phyloP scores from a whole-genome alignment of 2,888 invertebrate genomes.

The Synanthedon tipuliformis region DNA sequence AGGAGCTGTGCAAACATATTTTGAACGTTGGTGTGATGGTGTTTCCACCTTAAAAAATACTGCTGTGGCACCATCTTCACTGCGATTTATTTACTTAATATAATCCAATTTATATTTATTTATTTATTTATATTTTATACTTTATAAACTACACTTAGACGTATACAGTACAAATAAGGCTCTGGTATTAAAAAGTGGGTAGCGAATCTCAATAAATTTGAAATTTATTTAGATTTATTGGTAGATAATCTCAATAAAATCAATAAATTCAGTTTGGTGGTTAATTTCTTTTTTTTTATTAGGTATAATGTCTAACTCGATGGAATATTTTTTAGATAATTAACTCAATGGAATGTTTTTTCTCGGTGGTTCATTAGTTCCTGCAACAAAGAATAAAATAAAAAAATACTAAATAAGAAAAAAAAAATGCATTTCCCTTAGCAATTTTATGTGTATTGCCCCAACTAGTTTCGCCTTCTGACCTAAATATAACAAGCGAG shows the following conservation, averaged over 20 bases:
- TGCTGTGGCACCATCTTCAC: slow-evolving; percentile 83
- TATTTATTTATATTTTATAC: not conserved
- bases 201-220: slow-evolving; percentile 1
- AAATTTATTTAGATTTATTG: not conserved
- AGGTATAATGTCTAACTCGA: too few species aligned
- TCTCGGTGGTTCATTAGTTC: slow-evolving; percentile 21
- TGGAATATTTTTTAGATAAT: too few species aligned
- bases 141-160: slow-evolving; percentile 11
- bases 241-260: slow-evolving; percentile 1
- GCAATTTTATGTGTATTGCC: too few species aligned
- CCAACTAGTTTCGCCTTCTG: too few species aligned
- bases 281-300: slow-evolving; percentile 16
- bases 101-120: not conserved
- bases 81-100: not conserved
- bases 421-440: too few species aligned
- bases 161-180: slow-evolving; percentile 6
- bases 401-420: too few species aligned
- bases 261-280: slow-evolving; percentile 26
- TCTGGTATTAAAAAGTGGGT: slow-evolving; percentile 9
- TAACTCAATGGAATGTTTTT: slow-evolving; percentile 26
- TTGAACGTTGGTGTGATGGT: slow-evolving; percentile 91
- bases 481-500: too few species aligned
- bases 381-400: slow-evolving; percentile 26
- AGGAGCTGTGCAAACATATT: slow-evolving; percentile 89
- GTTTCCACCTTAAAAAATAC: slow-evolving; percentile 93